Conservation (phyloP, 1,140 invertebrate genomes). For the Theocolax elegans region DNA sequence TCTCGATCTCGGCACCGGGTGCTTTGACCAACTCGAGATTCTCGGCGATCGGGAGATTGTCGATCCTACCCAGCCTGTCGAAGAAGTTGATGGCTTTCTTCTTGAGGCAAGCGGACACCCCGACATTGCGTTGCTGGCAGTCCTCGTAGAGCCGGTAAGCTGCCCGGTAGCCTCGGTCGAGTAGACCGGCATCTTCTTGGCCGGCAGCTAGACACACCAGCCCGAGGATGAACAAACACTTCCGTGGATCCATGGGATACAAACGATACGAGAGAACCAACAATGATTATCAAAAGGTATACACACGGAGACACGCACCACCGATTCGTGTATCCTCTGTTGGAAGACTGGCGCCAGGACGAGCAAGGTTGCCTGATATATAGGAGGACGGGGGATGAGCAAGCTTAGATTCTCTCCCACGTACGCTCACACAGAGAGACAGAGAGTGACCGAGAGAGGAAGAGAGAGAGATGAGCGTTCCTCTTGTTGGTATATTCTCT, state of each 20-base stretch:
- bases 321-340: constrained; percentile 54
- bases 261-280: no score
- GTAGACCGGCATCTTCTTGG: constrained; percentile 49
- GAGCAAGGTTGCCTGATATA: constrained; percentile 57
- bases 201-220: constrained; percentile 29
- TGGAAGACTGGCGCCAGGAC: constrained; percentile 61
- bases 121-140: constrained; percentile 63
- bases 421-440: constrained; percentile 31
- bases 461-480: neutral
- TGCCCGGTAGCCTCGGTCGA: constrained; percentile 62
- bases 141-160: constrained; percentile 63
- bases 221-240: constrained; percentile 55
- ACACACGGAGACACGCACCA: constrained; percentile 52
- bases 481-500: constrained; percentile 13
- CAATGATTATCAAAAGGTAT: no score
- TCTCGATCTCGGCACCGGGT: constrained; percentile 44
- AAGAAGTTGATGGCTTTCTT: constrained; percentile 83
- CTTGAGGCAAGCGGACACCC: constrained; percentile 79
- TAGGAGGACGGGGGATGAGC: constrained; percentile 57
- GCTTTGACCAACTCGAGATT: constrained; percentile 72
- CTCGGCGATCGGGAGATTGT: constrained; percentile 74
- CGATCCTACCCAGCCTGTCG: constrained; percentile 76
- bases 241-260: constrained; percentile 50
- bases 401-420: constrained; percentile 45
- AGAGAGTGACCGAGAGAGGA: constrained; percentile 16